phyloP scores from a whole-genome alignment of 2,113 vertebrate genomes.

The Alligator mississippiensis region DNA sequence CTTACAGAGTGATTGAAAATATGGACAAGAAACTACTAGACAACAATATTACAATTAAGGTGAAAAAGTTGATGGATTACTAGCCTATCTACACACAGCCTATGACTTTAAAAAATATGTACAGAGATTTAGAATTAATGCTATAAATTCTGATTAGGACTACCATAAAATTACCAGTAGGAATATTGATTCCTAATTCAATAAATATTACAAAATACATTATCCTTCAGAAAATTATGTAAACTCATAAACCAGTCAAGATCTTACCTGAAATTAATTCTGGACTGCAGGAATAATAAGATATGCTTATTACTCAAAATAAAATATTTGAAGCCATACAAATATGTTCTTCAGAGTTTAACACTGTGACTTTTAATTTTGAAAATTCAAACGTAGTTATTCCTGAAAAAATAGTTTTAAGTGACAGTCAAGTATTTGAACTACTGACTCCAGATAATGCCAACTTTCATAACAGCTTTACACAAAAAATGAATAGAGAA shows the following conservation, averaged over 20 bases:
- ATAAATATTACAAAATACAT: not conserved
- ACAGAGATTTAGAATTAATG: not conserved
- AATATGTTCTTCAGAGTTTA: not conserved
- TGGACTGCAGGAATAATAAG: not conserved
- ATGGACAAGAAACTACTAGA: not conserved
- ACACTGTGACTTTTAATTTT: not conserved
- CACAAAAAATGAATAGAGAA: not conserved
- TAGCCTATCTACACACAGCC: not conserved
- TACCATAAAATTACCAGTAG: not conserved
- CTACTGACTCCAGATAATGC: not conserved
- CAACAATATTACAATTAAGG: not conserved
- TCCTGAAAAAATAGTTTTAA: not conserved
- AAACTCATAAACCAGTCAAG: not conserved
- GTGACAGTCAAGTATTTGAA: not conserved
- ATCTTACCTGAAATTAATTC: constrained; percentile 5
- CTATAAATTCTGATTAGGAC: not conserved
- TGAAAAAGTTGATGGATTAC: not conserved
- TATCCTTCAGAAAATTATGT: not conserved
- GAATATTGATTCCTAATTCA: not conserved
- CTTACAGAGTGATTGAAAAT: not conserved
- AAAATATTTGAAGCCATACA: not conserved
- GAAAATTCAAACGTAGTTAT: not conserved
- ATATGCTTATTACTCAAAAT: not conserved
- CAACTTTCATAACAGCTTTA: not conserved
- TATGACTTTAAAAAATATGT: not conserved